Evolutionary conservation across 2,797 vertebrate genomes (phyloP).

Genomic region (Rhinophrynus dorsalis): DNA sequence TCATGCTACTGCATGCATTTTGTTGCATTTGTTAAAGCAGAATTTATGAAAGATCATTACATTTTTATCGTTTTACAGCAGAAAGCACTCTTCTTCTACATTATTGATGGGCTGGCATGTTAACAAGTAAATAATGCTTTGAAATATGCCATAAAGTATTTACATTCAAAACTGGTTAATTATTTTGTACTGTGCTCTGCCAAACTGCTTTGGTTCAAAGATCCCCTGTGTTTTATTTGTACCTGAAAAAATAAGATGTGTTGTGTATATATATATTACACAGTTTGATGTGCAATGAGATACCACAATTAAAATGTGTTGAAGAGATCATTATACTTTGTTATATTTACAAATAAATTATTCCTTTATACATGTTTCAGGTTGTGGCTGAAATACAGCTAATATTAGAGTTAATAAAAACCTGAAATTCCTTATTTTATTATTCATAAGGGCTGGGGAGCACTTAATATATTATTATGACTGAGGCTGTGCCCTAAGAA

Average conservation of each 20-base stretch:
- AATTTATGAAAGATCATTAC: slow-evolving; percentile 26
- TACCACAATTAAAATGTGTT: background rate
- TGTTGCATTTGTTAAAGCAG: background rate
- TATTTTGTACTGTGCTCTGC: background rate
- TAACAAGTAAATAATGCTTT: slow-evolving; percentile 29
- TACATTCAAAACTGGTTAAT: slow-evolving; percentile 18
- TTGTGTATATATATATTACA: background rate
- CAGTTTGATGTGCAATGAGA: background rate
- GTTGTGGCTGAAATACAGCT: too few relatives aligned
- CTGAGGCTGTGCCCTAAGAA: too few relatives aligned
- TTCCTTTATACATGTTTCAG: too few relatives aligned
- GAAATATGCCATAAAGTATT: slow-evolving; percentile 4
- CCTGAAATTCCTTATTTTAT: too few relatives aligned
- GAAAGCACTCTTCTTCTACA: slow-evolving; percentile 20
- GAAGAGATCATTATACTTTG: background rate
- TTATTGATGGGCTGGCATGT: slow-evolving; percentile 38
- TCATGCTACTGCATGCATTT: background rate
- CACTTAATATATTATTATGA: too few relatives aligned
- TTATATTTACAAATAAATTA: too few relatives aligned
- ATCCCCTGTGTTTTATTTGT: background rate
- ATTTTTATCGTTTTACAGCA: slow-evolving; percentile 33
- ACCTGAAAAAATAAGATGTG: background rate
- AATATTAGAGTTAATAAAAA: too few relatives aligned
- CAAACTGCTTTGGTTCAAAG: background rate
- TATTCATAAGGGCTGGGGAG: too few relatives aligned